Percentiles rank a stretch among this genome's conserved stretches.
Evolutionary conservation across 2,888 invertebrate species (phyloP).

Genomic region (Nezara viridula): DNA sequence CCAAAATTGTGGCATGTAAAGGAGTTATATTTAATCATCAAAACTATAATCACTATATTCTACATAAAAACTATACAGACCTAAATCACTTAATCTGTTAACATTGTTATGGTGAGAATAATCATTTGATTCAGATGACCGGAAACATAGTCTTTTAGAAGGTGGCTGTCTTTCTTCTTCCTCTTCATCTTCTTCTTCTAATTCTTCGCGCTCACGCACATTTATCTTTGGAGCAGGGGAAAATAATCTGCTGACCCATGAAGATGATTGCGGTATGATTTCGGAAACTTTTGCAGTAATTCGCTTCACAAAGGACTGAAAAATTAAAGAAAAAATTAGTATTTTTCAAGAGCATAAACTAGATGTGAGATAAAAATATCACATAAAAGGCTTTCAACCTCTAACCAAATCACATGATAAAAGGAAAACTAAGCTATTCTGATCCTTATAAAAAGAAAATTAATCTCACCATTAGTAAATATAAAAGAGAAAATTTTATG

Average conservation of each 20-base stretch:
- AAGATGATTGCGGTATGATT: conserved; percentile 74
- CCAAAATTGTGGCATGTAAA: not conserved
- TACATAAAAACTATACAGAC: not conserved
- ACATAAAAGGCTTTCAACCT: not conserved
- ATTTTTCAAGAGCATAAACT: not conserved
- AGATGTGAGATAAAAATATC: not conserved
- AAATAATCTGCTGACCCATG: conserved; percentile 68
- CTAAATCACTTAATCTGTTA: conserved; percentile 58
- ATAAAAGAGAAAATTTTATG: too few species aligned
- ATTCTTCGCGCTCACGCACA: conserved; percentile 51
- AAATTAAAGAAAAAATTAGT: conserved; percentile 64
- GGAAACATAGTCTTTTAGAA: conserved; percentile 58
- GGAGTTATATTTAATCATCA: not conserved
- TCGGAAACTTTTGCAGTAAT: conserved; percentile 77
- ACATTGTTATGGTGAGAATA: conserved; percentile 61
- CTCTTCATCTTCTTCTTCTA: conserved; percentile 58
- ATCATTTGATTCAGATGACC: conserved; percentile 30
- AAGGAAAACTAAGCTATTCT: too few species aligned
- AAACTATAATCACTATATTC: not conserved
- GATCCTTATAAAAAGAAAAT: too few species aligned
- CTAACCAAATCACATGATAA: not conserved
- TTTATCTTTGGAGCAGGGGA: conserved; percentile 62
- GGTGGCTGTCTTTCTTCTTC: conserved; percentile 62
- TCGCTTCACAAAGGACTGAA: conserved; percentile 80
- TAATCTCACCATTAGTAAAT: too few species aligned